Base-by-base conservation (phyloP, 92 coral and sea anemone genomes). In the Actinostola sp. region DNA sequence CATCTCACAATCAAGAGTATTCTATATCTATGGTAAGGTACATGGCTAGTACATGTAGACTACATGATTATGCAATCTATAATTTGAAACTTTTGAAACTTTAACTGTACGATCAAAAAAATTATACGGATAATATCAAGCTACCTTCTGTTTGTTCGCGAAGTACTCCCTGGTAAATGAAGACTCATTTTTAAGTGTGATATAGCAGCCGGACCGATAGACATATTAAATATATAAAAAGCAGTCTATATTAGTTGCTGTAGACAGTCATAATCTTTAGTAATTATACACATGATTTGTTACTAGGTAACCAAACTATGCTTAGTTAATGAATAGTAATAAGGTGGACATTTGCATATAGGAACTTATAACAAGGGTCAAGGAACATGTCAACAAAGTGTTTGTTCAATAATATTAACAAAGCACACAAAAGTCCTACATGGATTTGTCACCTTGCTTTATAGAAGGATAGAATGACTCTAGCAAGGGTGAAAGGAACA, bases 171-270 rank as follows among this genome's bases (percentile, higher is more conserved):
- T 25, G 89, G 84, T 26, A 78, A 44, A 41, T 84, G 80, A 8
- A 84, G 75, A 64, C 84, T 76, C 72, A 63, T 76, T 50, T 73
- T 73, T n/a, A 73, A 23, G 32, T 61, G 57, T 16, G 70, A 60
- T 43, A 73, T 62, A 14, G 56, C 77, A n/a, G n/a, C n/a, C n/a
- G n/a, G n/a, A n/a, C n/a, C n/a, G n/a, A n/a, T n/a, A n/a, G n/a
- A n/a, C n/a, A n/a, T n/a, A n/a, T n/a, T n/a, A n/a, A n/a, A n/a
- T n/a, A n/a, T n/a, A n/a, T n/a, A n/a, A n/a, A n/a, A n/a, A n/a
- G n/a, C n/a, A n/a, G n/a, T n/a, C n/a, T n/a, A n/a, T n/a, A n/a
- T 65, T 14, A 42, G 35, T 42, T 20, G 17, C 53, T 25, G 23
- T 32, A 43, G 56, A 44, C 72, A 66, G 45, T 20, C 30, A 19